phyloP scores from a whole-genome alignment of 2,113 vertebrate genomes.

The Bolborhynchus lineola region DNA sequence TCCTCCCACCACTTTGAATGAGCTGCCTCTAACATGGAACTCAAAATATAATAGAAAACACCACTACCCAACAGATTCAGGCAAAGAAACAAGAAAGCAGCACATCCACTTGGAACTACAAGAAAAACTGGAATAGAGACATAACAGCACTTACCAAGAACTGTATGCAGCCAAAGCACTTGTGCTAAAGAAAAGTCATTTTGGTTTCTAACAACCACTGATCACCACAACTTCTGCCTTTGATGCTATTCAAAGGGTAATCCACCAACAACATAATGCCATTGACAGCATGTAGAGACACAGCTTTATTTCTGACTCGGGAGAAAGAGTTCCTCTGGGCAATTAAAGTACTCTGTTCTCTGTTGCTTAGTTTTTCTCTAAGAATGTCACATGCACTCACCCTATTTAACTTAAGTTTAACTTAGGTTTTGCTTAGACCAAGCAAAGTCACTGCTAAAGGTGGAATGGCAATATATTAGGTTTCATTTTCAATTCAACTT shows the following conservation, averaged over 20 bases:
- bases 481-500: constrained; percentile 27
- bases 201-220: not conserved
- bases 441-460: not conserved
- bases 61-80: not conserved
- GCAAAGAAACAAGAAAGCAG: not conserved
- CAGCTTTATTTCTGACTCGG: constrained; percentile 25
- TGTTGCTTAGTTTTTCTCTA: constrained; percentile 20
- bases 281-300: not conserved
- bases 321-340: constrained; percentile 22
- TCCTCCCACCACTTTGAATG: not conserved
- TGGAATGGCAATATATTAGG: not conserved
- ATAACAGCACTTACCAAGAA: not conserved
- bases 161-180: not conserved
- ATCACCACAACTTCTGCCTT: not conserved
- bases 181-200: constrained; percentile 6
- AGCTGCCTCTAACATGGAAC: not conserved
- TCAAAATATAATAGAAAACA: not conserved
- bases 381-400: not conserved
- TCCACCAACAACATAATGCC: constrained; percentile 20
- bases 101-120: not conserved
- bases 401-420: not conserved
- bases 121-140: not conserved
- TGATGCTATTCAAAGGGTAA: not conserved
- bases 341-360: constrained; percentile 40
- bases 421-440: not conserved